Base-by-base conservation (phyloP, 2,113 vertebrate genomes). In the Stegastes partitus region DNA sequence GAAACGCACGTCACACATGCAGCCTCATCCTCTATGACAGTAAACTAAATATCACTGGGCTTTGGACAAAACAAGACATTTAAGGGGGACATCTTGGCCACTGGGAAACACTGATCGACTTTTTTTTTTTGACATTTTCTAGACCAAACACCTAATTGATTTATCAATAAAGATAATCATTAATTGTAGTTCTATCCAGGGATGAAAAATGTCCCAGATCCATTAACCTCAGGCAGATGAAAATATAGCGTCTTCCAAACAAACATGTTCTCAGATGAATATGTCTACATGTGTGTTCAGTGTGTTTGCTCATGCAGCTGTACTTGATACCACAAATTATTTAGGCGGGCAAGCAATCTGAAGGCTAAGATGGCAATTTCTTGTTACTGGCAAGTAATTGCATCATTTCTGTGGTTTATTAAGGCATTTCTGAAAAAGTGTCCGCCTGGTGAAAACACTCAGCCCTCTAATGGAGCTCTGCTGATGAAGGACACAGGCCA, bases 401-500 rank as follows among this genome's bases (percentile, higher is more conserved):
- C 78, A 68, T 62, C 26, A 56, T 62, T 67, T 61, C 7, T 42
- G 47, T 77, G 77, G 64, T 73, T 79, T 50, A 47, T 53, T 39
- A 31, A 70, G 70, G 34, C 74, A 18, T 87, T 80, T 86, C 68
- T 39, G 75, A n/a, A 19, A 59, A 62, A 53, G 49, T 71, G 61
- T 34, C 57, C 59, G 37, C 16, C 63, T 57, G 34, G 25, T 65
- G 61, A 71, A 19, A 57, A 66, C 23, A 69, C 56, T 19, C 63
- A 26, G 54, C 66, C n/a, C 28, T 51, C 49, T 72, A 66, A 74
- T 74, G 39, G 25, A 82, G 50, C 69, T 42, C 19, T 28, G 5
- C 19, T 21, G 37, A 49, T 45, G 57, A 45, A 28, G 45, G 28
- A 39, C 55, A 50, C 45, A 42, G 62, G 63, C 50, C 63, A 26